phyloP scores from a whole-genome alignment of 2,113 vertebrate species.

The Caranx ignobilis region DNA sequence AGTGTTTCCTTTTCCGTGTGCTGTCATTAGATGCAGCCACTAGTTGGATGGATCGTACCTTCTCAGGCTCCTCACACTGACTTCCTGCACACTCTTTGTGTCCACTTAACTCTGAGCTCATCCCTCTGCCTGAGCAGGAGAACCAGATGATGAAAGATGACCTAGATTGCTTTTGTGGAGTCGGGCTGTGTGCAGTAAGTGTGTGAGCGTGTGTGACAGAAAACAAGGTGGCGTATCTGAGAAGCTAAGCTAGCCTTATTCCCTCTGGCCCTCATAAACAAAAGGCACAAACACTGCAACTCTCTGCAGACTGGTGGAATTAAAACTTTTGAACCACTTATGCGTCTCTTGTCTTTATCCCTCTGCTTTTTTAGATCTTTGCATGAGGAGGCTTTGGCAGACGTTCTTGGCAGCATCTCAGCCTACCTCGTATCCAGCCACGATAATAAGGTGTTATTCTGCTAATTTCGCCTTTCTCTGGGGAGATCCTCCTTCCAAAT shows the following conservation, averaged over 20 bases:
- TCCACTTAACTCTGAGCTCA: conserved; percentile 67
- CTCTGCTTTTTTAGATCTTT: conserved; percentile 39
- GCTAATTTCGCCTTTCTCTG: conserved; percentile 56
- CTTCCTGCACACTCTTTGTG: conserved; percentile 50
- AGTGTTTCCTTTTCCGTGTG: background rate
- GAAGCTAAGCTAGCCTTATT: conserved; percentile 67
- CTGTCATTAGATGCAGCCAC: conserved; percentile 51
- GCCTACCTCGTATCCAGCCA: conserved; percentile 50
- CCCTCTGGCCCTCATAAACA: conserved; percentile 65
- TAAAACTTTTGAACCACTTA: conserved; percentile 65
- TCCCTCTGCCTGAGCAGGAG: conserved; percentile 55
- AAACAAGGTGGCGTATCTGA: conserved; percentile 65
- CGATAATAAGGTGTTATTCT: conserved; percentile 54
- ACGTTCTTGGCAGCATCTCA: conserved; percentile 51
- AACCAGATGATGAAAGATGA: conserved; percentile 77
- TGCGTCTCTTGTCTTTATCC: conserved; percentile 38
- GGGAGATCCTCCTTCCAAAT: conserved; percentile 57
- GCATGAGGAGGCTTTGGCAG: conserved; percentile 52
- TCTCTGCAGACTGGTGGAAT: conserved; percentile 58
- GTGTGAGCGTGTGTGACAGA: conserved; percentile 59
- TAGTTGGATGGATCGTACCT: conserved; percentile 33
- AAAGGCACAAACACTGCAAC: conserved; percentile 62
- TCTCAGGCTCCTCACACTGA: conserved; percentile 31
- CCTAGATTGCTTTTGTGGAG: conserved; percentile 77
- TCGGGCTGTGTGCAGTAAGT: conserved; percentile 47